Conservation (phyloP, 2,113 vertebrate species). For the Scolopax mira region DNA sequence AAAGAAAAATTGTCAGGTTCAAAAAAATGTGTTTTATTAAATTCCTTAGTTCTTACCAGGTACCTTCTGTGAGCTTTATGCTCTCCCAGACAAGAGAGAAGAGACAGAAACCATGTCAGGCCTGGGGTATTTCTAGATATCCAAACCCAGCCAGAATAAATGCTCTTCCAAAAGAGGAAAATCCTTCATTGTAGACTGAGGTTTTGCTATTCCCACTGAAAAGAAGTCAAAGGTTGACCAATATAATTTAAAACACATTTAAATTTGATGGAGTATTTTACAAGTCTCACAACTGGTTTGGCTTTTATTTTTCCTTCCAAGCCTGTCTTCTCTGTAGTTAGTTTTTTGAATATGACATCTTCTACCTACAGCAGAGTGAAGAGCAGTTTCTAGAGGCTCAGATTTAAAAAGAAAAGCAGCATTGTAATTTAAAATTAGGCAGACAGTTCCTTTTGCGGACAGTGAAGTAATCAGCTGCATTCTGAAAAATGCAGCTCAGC, state of each 20-base stretch:
- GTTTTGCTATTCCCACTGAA: not conserved
- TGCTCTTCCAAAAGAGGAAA: not conserved
- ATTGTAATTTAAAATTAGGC: conserved; percentile 39
- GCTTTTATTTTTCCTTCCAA: not conserved
- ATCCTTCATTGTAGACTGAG: not conserved
- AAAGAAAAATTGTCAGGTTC: not conserved
- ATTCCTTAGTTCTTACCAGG: not conserved
- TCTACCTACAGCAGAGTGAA: not conserved
- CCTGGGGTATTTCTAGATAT: not conserved
- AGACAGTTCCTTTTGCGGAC: not conserved
- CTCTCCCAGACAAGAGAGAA: not conserved
- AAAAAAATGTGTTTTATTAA: not conserved
- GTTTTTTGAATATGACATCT: not conserved
- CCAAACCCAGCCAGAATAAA: not conserved
- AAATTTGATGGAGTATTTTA: not conserved
- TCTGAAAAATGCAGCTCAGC: conserved; percentile 12
- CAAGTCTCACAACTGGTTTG: not conserved
- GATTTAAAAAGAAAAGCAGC: not conserved
- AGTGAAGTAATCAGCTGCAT: conserved; percentile 10
- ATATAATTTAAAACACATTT: not conserved
- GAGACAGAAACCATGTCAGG: not conserved
- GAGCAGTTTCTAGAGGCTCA: not conserved
- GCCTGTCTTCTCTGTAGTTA: not conserved
- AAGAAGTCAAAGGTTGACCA: not conserved
- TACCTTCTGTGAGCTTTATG: not conserved